Percentiles rank a stretch among this genome's conserved stretches.
phyloP scores from a whole-genome alignment of 2,888 invertebrate species.

The Stratiomys singularior region DNA sequence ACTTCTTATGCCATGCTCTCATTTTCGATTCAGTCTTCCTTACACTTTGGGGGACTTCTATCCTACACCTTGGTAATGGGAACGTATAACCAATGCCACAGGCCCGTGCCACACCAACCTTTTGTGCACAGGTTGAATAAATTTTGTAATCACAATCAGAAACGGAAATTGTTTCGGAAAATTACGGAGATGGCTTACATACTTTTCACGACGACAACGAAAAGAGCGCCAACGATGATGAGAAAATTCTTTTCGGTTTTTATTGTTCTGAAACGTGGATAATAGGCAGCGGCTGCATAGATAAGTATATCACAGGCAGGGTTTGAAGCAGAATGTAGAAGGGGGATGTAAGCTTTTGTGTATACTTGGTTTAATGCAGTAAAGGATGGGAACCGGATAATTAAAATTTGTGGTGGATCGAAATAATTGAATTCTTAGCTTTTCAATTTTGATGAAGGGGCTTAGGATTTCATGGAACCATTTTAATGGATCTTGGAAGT shows the following conservation, averaged over 20 bases:
- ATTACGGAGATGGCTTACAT: slow-evolving; percentile 34
- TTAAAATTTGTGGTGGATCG: slow-evolving; percentile 2
- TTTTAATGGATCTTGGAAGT: no score
- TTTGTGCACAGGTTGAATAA: slow-evolving; percentile 26
- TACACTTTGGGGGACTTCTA: not conserved
- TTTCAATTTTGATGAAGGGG: no score
- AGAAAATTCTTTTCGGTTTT: slow-evolving; percentile 11
- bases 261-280: not conserved
- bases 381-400: not conserved
- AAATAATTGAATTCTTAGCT: slow-evolving; percentile 2
- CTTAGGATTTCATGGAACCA: no score
- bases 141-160: slow-evolving; percentile 27
- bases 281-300: not conserved
- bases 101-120: not conserved
- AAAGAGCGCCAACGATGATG: not conserved
- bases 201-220: slow-evolving; percentile 17
- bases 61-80: not conserved
- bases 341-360: not conserved
- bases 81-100: not conserved
- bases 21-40: slow-evolving; percentile 17
- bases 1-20: not conserved
- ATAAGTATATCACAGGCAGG: not conserved
- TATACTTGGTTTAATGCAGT: not conserved
- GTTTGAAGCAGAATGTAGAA: not conserved
- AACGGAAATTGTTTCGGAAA: slow-evolving; percentile 40